phyloP scores from a whole-genome alignment of 2,113 vertebrate genomes.

The Chloropsis cyanopogon region DNA sequence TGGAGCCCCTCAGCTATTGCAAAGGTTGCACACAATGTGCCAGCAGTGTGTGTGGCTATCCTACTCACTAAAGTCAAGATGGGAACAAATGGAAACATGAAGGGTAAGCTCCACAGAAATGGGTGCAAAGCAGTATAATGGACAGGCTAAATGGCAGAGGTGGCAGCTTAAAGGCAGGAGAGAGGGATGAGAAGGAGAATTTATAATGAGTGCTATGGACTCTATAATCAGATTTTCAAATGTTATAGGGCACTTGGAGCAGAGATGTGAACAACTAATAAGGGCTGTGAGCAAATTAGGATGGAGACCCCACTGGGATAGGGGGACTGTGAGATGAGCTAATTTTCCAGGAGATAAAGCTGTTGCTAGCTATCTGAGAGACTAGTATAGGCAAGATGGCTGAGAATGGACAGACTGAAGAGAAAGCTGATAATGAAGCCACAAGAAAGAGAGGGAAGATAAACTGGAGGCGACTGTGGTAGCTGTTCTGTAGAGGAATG shows the following conservation, averaged over 20 bases:
- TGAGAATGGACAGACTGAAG: background rate
- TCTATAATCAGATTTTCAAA: slow-evolving; percentile 23
- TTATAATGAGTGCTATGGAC: background rate
- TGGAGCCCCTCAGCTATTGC: background rate
- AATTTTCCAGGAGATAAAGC: background rate
- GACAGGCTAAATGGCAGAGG: background rate
- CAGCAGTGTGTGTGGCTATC: background rate
- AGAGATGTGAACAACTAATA: background rate
- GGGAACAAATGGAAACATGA: background rate
- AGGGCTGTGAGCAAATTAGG: background rate
- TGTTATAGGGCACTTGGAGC: background rate
- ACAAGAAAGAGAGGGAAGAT: background rate
- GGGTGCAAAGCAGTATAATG: background rate
- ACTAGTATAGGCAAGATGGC: background rate
- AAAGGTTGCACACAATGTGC: background rate
- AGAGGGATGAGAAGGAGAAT: background rate
- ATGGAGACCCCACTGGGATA: background rate
- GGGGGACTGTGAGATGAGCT: background rate
- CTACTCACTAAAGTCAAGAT: background rate
- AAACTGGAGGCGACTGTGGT: background rate
- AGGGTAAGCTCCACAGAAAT: background rate
- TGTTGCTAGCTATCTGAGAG: background rate
- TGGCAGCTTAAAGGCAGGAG: background rate
- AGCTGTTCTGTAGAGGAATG: background rate
- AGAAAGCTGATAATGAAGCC: background rate